A percentile compares a stretch with the other conserved stretches of the same genome.
Conservation (phyloP, 1,140 invertebrate species). For the Cyclargus thomasi region DNA sequence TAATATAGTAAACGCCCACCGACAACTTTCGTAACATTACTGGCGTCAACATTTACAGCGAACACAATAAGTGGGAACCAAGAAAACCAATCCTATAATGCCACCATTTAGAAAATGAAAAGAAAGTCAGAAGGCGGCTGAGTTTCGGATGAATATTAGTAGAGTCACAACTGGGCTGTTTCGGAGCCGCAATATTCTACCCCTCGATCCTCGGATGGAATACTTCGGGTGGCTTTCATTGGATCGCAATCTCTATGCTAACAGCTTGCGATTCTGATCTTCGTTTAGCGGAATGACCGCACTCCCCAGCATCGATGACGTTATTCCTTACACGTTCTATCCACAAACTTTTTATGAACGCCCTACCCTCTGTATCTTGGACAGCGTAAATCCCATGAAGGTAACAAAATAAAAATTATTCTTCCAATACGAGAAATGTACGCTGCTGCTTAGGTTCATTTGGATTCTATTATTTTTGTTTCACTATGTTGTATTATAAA, state of each 20-base stretch:
- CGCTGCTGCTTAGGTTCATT: neutral
- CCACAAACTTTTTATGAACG: constrained; percentile 69
- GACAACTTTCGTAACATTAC: neutral
- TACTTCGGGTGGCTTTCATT: constrained; percentile 68
- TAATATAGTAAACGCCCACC: neutral
- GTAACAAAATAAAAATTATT: constrained; percentile 13
- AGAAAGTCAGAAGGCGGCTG: constrained; percentile 50
- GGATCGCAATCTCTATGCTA: constrained; percentile 75
- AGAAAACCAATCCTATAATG: constrained; percentile 18
- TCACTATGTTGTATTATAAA: too few species aligned
- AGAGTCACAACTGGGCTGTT: constrained; percentile 58
- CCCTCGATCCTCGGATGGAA: constrained; percentile 67
- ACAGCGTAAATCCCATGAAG: constrained; percentile 42
- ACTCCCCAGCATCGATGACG: constrained; percentile 62
- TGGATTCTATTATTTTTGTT: neutral
- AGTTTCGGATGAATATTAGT: constrained; percentile 52
- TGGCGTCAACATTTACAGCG: neutral
- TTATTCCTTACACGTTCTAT: constrained; percentile 71
- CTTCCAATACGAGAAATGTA: neutral
- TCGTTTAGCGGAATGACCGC: constrained; percentile 74
- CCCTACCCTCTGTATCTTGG: constrained; percentile 51
- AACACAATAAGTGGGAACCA: constrained; percentile 14
- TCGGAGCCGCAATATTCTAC: constrained; percentile 61
- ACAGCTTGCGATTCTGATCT: constrained; percentile 74
- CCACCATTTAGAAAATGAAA: constrained; percentile 28